Evolutionary conservation across 2,888 invertebrate genomes (phyloP), one percentile per base, ranked within the genome.

Genomic region (Gymnoscelis rufifasciata): DNA sequence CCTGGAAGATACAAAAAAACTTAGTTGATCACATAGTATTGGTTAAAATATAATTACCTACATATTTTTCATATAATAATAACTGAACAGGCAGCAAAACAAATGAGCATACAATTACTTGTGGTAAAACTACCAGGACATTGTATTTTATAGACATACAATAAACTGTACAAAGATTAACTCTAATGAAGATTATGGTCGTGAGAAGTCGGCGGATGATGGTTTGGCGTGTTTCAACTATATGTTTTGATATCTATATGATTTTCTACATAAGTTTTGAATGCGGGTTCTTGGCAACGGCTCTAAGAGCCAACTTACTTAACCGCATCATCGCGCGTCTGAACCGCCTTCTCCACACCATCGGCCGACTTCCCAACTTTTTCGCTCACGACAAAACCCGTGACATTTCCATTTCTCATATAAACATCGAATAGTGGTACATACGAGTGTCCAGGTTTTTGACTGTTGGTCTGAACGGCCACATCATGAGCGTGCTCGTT

Each of bases 401-500:
- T 65, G 12, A 68, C 66, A 57, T 68, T 67, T 4, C 71, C 71
- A 43, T 68, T 63, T 47, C 68, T 70, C 70, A 70, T 67, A 51
- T 61, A 60, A 27, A 70, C 63, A 54, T 71, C 69, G 38, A 71
- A 71, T 30, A 67, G 63, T 8, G 69, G 71, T 38, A 66, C 35
- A 8, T 61, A 50, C n/a, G 66, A 58, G 28, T 62, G 60, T n/a
- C 55, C 54, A 6, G 55, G 51, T 13, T 58, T 54, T 27, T 46
- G 35, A 36, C 19, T 47, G 47, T 46, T 57, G 7, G 65, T 60
- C 42, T 66, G 66, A 0, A 60, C 56, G 0, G 35, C 59, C 12
- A 59, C 57, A 10, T 67, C 58, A 43, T 57, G 50, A 0, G 31
- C 47, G 8, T 14, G 44, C 7, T 35, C 35, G 3, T 50, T 50